Evolutionary conservation across 2,888 invertebrate species (phyloP), one percentile per base, ranked within the genome.

Genomic region (Ochropleura leucogaster): DNA sequence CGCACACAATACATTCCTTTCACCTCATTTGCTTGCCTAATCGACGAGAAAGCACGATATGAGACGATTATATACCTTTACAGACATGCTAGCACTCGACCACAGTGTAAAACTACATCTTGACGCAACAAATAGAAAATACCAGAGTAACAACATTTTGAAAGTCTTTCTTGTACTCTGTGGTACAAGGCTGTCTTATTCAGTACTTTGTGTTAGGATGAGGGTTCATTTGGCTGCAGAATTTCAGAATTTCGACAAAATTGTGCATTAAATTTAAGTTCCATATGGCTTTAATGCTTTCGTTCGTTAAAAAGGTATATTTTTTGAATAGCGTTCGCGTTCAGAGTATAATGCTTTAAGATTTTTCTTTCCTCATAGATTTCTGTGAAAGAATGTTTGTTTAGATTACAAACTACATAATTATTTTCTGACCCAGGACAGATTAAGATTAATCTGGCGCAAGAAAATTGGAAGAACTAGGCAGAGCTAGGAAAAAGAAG

Each of bases 41-140:
- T 94, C 92, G 94, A 88, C 90, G 85, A 91, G 93, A 94, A 94
- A 91, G 88, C 87, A 86, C 90, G 94, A 94, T 94, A 94, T 92
- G 91, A 89, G 91, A 89, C 90, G 92, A 92, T 91, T 90, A 90
- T 88, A 83, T 87, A 82, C 88, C 83, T 77, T 72, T 86, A 80
- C 87, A 89, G 68, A 87, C 72, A 79, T 79, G 12, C 68, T 59
- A 79, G 46, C 68, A 73, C 76, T 49, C 59, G 18, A 68, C 60
- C 88, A 89, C 85, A 89, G 89, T 20, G n/a, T 83, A 82, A 51
- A 66, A 69, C 82, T 62, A 18, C 42, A 8, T 12, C 0, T 57
- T 62, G 18, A 64, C 8, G 20, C 0, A 16, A 18, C 14, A 59
- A 2, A 0, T 0, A 4, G 0, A 62, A 74, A 69, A 6, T 14